Evolutionary conservation across 2,797 vertebrate species (phyloP).

Genomic region (Hemitrygon akajei): DNA sequence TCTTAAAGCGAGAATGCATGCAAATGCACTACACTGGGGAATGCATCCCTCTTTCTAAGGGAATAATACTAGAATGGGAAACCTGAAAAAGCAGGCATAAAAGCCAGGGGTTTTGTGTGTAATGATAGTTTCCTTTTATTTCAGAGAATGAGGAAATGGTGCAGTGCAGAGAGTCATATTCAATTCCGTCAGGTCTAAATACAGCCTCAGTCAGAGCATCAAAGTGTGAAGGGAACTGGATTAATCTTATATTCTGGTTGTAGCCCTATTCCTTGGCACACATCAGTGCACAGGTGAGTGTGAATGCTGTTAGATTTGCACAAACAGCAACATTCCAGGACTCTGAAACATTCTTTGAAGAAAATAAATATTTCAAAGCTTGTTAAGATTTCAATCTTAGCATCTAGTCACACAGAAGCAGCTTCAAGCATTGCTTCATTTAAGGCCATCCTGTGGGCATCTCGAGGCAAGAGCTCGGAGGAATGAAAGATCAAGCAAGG

Average conservation of each 20-base stretch:
- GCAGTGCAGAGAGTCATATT: not conserved
- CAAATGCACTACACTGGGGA: not conserved
- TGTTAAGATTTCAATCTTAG: not conserved
- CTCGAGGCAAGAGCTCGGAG: not conserved
- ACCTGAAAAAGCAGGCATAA: not conserved
- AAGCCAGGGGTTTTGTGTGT: not conserved
- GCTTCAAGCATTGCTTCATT: not conserved
- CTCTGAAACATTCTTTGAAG: constrained; percentile 9
- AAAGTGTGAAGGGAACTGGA: not conserved
- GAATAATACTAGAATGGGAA: not conserved
- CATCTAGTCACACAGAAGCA: not conserved
- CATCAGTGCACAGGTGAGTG: not conserved
- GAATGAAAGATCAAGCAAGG: not conserved
- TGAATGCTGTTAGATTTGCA: not conserved
- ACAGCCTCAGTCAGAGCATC: not conserved
- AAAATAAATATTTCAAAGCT: not conserved
- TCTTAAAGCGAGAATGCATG: not conserved
- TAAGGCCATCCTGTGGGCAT: not conserved
- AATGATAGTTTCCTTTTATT: not conserved
- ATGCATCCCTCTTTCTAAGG: not conserved
- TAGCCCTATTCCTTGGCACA: not conserved
- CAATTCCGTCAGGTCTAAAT: not conserved
- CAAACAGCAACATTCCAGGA: not conserved
- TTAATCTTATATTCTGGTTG: not conserved
- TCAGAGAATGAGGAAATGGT: not conserved